Conservation (phyloP, 2,797 vertebrate species). For the Potorous gilbertii region DNA sequence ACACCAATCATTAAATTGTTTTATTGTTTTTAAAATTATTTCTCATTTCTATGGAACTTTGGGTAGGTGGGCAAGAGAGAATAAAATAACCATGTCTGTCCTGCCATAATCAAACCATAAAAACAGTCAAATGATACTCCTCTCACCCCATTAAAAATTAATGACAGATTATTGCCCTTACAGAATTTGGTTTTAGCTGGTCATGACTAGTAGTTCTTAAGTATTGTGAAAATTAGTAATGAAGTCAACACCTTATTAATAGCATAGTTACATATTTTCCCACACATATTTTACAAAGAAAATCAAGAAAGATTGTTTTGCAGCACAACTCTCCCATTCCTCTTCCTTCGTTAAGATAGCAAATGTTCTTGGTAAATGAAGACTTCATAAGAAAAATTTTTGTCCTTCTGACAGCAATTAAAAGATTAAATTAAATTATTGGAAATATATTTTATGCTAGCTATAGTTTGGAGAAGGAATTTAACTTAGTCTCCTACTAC, state of each 20-base stretch:
- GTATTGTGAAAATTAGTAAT: slow-evolving; percentile 36
- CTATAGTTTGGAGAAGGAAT: neutral
- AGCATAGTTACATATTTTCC: neutral
- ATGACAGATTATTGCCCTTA: slow-evolving; percentile 1
- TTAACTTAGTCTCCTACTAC: neutral
- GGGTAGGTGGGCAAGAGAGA: neutral
- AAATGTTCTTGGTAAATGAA: accelerated
- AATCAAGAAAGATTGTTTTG: neutral
- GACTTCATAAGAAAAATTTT: neutral
- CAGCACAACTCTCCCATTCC: neutral
- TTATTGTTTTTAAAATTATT: neutral
- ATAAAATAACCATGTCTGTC: neutral
- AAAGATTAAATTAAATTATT: neutral
- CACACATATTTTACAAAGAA: neutral
- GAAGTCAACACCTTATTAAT: slow-evolving; percentile 18
- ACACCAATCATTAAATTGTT: neutral
- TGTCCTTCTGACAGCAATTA: neutral
- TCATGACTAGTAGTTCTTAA: slow-evolving; percentile 20
- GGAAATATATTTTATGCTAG: neutral
- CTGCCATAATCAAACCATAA: neutral
- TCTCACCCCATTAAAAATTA: neutral
- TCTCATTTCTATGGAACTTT: neutral
- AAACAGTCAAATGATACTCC: neutral
- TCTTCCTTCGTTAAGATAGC: neutral
- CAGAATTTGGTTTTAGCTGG: slow-evolving; percentile 6